Evolutionary conservation across 2,888 invertebrate species (phyloP).

Genomic region (Lordiphosa fenestrarum): DNA sequence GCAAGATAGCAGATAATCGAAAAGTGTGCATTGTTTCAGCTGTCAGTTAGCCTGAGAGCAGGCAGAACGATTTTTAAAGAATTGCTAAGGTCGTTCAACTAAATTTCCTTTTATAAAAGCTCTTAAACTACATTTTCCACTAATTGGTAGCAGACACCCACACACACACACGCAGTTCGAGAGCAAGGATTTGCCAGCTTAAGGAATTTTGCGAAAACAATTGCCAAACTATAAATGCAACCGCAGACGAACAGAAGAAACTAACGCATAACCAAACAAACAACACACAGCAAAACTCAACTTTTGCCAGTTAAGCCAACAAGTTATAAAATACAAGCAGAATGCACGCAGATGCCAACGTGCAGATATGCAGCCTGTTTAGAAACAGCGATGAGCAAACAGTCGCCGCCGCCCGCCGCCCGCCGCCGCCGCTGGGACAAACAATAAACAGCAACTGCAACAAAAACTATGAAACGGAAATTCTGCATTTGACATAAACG

Average conservation of each 20-base stretch:
- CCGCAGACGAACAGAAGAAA: slow-evolving; percentile 31
- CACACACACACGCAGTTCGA: too few species aligned
- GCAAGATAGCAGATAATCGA: slow-evolving; percentile 32
- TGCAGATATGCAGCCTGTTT: slow-evolving; percentile 22
- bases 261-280: slow-evolving; percentile 23
- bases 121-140: neutral
- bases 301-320: slow-evolving; percentile 45
- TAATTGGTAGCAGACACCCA: neutral
- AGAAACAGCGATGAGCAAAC: slow-evolving; percentile 7
- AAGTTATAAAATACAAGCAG: slow-evolving; percentile 53
- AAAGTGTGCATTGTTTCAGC: slow-evolving; percentile 2
- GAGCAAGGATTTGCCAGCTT: slow-evolving; percentile 32
- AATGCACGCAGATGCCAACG: slow-evolving; percentile 23
- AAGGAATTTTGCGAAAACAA: slow-evolving; percentile 46
- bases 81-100: too few species aligned
- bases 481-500: slow-evolving; percentile 72
- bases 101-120: too few species aligned
- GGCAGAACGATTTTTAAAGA: too few species aligned
- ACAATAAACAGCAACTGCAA: slow-evolving; percentile 65
- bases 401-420: neutral
- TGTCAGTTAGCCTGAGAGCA: too few species aligned
- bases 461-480: slow-evolving; percentile 55
- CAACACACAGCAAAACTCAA: slow-evolving; percentile 38
- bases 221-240: slow-evolving; percentile 41
- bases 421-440: slow-evolving; percentile 17